Evolutionary conservation across 1,140 invertebrate genomes (phyloP), one percentile per base, ranked within the genome.

Genomic region (Drosophila arawakana): DNA sequence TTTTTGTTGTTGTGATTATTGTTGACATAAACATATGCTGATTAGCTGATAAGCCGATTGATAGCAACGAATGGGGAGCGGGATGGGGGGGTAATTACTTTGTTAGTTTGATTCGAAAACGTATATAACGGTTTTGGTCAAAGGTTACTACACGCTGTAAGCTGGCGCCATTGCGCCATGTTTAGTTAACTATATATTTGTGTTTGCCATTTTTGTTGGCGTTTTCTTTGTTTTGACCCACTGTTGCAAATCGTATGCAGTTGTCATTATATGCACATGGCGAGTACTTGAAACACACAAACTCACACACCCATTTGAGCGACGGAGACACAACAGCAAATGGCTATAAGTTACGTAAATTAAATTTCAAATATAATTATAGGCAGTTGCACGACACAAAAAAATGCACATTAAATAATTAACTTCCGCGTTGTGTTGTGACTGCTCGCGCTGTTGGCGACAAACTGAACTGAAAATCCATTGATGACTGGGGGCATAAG

Each of bases 311-410:
- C 63, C 50, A 60, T 67, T 34, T 13, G 13, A 49, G 21, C n/a
- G 15, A 44, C 10, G 47, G 5, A 72, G 9, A 39, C 72, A 62
- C 63, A 60, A 37, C 62, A 73, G 41, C 37, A 21, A 58, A 50
- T 11, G 15, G 8, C 15, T 63, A 74, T 57, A 54, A 80, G 54
- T 84, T 84, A 84, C 80, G 81, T 76, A 73, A 85, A 79, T 52
- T 73, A 37, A 15, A 66, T 61, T 74, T 65, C 65, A 46, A 78
- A 78, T 60, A 70, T 54, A 75, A 58, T 37, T 44, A 57, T 35
- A 74, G 66, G 39, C 63, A 39, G 21, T 15, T 13, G 13, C 34
- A 59, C 50, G 50, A 11, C 47, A 18, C 34, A 68, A 21, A 57
- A 68, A 54, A 30, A 68, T 58, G 15, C 13, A 57, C 57, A 72